phyloP scores from a whole-genome alignment of 1,140 invertebrate species.

The Pogonognathellus flavescens region DNA sequence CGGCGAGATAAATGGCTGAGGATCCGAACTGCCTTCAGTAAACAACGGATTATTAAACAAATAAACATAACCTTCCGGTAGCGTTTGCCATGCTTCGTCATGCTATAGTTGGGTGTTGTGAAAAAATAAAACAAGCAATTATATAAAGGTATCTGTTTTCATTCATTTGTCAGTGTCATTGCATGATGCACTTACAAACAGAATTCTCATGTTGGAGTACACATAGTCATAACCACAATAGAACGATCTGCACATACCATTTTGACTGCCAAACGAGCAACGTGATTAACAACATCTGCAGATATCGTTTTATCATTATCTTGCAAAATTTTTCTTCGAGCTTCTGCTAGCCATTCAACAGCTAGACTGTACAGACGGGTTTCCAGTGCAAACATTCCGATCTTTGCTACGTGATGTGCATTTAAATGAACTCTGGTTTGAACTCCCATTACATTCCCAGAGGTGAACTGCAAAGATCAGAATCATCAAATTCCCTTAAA shows the following conservation, averaged over 20 bases:
- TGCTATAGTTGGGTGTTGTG: neutral
- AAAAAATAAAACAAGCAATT: too few relatives aligned
- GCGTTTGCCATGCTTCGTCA: neutral
- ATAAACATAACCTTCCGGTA: neutral
- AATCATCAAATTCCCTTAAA: too few relatives aligned
- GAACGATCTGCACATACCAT: neutral
- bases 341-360: neutral
- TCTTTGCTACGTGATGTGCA: neutral
- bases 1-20: neutral
- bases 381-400: neutral
- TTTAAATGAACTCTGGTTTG: neutral
- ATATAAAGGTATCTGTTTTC: too few relatives aligned
- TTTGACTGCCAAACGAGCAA: neutral
- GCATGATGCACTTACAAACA: too few relatives aligned
- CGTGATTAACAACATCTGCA: neutral
- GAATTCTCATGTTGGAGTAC: too few relatives aligned
- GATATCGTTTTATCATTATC: neutral
- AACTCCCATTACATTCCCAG: neutral
- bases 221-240: too few relatives aligned
- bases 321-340: neutral
- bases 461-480: neutral
- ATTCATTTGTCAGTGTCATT: too few relatives aligned
- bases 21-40: neutral
- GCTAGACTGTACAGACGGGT: neutral
- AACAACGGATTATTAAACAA: neutral